Evolutionary conservation across 1,140 invertebrate species (phyloP).

Genomic region (Drosophila tropicalis): DNA sequence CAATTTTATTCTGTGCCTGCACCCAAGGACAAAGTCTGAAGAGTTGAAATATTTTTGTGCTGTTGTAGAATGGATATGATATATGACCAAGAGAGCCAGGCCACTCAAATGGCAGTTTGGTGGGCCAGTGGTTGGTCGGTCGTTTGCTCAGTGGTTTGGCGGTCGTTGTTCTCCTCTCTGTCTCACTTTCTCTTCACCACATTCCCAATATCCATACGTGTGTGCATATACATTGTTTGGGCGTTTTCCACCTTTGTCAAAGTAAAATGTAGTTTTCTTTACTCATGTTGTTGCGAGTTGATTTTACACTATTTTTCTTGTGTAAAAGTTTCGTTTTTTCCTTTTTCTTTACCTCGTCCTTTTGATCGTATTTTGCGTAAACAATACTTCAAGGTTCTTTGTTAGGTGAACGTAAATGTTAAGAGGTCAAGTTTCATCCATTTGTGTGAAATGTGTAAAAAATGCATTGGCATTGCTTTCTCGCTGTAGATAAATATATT

Average conservation of each 20-base stretch:
- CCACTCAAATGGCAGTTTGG: conserved; percentile 39
- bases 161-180: neutral
- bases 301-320: conserved; percentile 52
- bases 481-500: neutral
- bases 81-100: conserved; percentile 51
- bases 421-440: conserved; percentile 51
- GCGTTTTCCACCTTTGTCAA: conserved; percentile 52
- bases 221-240: conserved; percentile 37
- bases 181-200: conserved; percentile 13
- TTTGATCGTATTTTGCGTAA: conserved; percentile 47
- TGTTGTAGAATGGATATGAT: conserved; percentile 54
- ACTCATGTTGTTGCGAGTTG: conserved; percentile 45
- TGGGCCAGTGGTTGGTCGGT: conserved; percentile 4
- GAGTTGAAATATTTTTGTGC: conserved; percentile 31
- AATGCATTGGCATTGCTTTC: conserved; percentile 44
- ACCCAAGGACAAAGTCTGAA: conserved; percentile 49
- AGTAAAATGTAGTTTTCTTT: conserved; percentile 46
- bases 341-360: neutral
- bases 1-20: conserved; percentile 25
- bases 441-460: conserved; percentile 42
- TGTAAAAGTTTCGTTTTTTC: conserved; percentile 27
- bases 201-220: neutral
- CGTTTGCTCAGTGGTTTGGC: conserved; percentile 1
- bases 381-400: conserved; percentile 68
- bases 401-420: neutral